Conservation (phyloP, 2,113 vertebrate species). For the Petrocephalus microphthalmus region DNA sequence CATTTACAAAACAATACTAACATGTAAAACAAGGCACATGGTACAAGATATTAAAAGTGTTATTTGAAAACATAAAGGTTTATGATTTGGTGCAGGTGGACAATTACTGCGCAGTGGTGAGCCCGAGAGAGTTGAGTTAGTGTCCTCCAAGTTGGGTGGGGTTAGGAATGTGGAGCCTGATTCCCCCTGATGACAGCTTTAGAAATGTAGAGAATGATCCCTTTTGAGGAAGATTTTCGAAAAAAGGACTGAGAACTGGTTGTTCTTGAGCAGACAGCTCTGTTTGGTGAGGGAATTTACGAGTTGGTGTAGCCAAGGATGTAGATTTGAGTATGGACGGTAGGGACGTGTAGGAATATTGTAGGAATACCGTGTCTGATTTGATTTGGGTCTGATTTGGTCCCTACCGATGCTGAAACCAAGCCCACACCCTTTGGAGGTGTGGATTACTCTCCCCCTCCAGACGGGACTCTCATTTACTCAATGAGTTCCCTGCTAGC, state of each 20-base stretch:
- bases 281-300: neutral
- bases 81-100: neutral
- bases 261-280: neutral
- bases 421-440: neutral
- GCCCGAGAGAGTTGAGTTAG: neutral
- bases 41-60: neutral
- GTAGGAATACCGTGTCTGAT: neutral
- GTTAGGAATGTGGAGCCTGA: neutral
- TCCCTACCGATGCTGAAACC: neutral
- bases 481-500: neutral
- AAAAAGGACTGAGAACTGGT: neutral
- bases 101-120: neutral
- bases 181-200: neutral
- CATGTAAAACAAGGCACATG: neutral
- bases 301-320: neutral
- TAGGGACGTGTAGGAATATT: neutral
- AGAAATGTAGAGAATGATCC: neutral
- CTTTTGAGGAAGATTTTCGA: neutral
- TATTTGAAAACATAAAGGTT: neutral
- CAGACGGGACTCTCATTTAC: neutral
- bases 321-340: neutral
- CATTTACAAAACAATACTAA: neutral
- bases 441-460: neutral
- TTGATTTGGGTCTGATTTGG: neutral
- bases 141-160: neutral